phyloP scores from a whole-genome alignment of 2,797 vertebrate genomes.

The Phyllotis vaccarum region DNA sequence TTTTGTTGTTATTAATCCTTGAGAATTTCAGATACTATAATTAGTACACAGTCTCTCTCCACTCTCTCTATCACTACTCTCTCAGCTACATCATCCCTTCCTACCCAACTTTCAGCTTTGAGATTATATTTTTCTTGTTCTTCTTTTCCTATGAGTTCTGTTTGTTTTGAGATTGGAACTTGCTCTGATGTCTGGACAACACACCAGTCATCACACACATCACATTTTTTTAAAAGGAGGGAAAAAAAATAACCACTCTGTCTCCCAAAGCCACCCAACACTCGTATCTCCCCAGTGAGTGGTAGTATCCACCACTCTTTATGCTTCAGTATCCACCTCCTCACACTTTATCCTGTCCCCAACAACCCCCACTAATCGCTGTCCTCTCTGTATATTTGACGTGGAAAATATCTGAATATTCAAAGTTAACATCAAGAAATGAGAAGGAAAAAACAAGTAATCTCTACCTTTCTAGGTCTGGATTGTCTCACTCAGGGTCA shows the following conservation, averaged over 20 bases:
- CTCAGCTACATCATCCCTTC: too few species aligned
- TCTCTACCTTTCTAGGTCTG: not conserved
- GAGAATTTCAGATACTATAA: not conserved
- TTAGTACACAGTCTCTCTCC: not conserved
- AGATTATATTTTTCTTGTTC: not conserved
- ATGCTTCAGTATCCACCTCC: too few species aligned
- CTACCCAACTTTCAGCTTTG: not conserved
- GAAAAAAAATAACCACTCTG: too few species aligned
- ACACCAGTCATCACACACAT: not conserved
- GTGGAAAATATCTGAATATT: not conserved
- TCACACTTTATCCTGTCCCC: not conserved
- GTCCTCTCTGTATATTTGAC: too few species aligned
- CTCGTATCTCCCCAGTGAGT: not conserved
- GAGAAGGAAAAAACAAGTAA: not conserved
- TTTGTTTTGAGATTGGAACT: not conserved
- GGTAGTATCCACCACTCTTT: too few species aligned
- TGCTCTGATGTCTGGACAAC: not conserved
- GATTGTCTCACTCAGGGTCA: not conserved
- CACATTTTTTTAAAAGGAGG: fast-evolving
- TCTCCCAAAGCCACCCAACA: too few species aligned
- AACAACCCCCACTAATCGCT: not conserved
- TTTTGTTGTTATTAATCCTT: not conserved
- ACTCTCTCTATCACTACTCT: too few species aligned
- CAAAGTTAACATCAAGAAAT: not conserved
- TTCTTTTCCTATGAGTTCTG: too few species aligned